These are phyloP conservation scores for Chiridota heheva DNA, from an alignment of 35 echinoderm and acorn worm species.

Conservation along the genomic window DNA sequence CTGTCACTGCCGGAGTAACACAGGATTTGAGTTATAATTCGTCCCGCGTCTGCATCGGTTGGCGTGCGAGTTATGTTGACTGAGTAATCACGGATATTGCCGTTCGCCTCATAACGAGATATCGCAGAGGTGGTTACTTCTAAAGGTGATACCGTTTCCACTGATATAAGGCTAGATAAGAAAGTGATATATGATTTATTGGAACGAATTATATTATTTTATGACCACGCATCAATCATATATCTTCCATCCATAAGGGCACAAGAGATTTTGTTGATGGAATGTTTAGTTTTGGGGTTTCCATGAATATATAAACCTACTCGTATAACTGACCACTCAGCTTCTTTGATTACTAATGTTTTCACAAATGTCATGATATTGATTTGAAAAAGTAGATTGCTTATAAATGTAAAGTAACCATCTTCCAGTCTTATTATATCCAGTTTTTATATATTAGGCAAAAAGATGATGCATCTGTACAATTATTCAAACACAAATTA, in stretches of 20 bases:
- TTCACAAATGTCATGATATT: slow-evolving; percentile 6
- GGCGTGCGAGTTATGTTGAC: too few relatives aligned
- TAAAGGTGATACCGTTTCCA: too few relatives aligned
- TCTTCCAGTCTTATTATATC: neutral
- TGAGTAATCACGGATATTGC: too few relatives aligned
- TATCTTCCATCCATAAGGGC: neutral
- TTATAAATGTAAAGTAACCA: slow-evolving; percentile 36
- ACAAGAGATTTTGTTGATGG: slow-evolving; percentile 3
- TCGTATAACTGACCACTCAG: slow-evolving; percentile 16
- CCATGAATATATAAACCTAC: slow-evolving; percentile 1
- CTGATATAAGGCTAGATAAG: too few relatives aligned
- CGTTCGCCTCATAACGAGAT: too few relatives aligned
- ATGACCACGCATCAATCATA: too few relatives aligned
- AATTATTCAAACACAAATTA: neutral
- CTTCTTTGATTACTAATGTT: slow-evolving; percentile 17
- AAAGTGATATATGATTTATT: too few relatives aligned
- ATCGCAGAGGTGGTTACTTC: too few relatives aligned
- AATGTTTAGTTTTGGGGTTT: slow-evolving; percentile 32
- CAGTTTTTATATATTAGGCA: neutral
- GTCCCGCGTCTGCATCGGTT: too few relatives aligned
- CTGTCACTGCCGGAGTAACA: too few relatives aligned
- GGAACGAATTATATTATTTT: too few relatives aligned
- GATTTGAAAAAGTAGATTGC: neutral
- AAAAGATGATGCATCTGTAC: slow-evolving; percentile 9
- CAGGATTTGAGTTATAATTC: too few relatives aligned